Conservation (phyloP, 2,888 invertebrate genomes). For the Sturmia bella region DNA sequence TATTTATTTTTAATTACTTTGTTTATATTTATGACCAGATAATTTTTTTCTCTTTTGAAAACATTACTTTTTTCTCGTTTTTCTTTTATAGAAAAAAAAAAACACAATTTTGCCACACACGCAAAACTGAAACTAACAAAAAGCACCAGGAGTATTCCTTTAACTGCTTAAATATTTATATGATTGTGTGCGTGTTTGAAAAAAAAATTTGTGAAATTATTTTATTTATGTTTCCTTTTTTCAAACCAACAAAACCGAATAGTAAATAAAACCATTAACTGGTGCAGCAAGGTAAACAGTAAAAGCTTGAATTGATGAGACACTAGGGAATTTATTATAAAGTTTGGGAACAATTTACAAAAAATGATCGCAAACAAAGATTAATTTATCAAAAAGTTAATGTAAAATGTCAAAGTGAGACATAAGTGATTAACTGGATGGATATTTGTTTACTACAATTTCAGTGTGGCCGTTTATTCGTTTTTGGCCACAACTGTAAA, state of each 20-base stretch:
- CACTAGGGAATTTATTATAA: constrained; percentile 2
- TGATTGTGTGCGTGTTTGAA: constrained; percentile 9
- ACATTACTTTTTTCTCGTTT: background rate
- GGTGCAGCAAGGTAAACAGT: constrained; percentile 2
- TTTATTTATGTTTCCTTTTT: constrained; percentile 14
- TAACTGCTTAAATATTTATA: constrained; percentile 7
- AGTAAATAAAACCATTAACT: constrained; percentile 41
- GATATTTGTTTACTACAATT: background rate
- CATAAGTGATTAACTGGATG: background rate
- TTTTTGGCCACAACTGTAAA: constrained; percentile 2
- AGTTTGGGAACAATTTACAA: background rate
- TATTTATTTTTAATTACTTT: constrained; percentile 46
- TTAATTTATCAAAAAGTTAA: background rate
- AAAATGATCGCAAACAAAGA: background rate
- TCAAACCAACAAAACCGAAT: constrained; percentile 8
- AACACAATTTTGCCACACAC: constrained; percentile 42
- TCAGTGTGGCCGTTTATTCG: background rate
- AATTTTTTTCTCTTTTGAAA: constrained; percentile 2
- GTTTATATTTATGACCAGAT: constrained; percentile 46
- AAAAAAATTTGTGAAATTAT: constrained; percentile 35
- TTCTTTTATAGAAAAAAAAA: constrained; percentile 39
- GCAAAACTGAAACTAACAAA: constrained; percentile 39
- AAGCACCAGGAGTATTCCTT: constrained; percentile 48
- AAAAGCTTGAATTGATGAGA: constrained; percentile 11
- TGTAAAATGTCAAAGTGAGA: background rate